Evolutionary conservation across 2,797 vertebrate genomes (phyloP).

Genomic region (Phataginus tricuspis): DNA sequence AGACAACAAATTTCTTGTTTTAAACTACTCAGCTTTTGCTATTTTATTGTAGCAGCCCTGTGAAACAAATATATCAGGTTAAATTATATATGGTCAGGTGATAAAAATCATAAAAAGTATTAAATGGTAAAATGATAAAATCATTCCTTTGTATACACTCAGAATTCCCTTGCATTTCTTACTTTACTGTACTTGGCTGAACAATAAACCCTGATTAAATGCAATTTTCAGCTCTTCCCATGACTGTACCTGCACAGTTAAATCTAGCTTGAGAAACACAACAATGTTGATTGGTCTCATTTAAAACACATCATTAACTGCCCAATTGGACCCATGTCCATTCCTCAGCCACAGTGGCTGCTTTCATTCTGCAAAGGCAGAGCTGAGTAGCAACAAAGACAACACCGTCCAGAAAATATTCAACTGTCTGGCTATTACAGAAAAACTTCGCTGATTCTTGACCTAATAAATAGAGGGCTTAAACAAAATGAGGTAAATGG

Average conservation of each 20-base stretch:
- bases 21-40: not conserved
- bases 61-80: not conserved
- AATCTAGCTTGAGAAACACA: not conserved
- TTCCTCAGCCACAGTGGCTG: not conserved
- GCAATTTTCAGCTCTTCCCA: slow-evolving; percentile 3
- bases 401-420: not conserved
- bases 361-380: not conserved
- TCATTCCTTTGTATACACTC: not conserved
- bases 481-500: not conserved
- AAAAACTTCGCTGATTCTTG: not conserved
- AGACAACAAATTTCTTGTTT: not conserved
- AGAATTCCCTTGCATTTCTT: not conserved
- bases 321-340: not conserved
- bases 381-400: not conserved
- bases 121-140: slow-evolving; percentile 14
- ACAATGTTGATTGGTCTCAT: not conserved
- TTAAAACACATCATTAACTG: not conserved
- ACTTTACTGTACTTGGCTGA: not conserved
- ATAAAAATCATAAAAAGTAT: slow-evolving; percentile 27
- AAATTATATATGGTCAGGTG: not conserved
- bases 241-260: not conserved
- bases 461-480: not conserved
- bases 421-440: not conserved
- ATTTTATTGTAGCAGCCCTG: not conserved
- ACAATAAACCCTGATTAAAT: not conserved